These are phyloP conservation scores for Macrotis lagotis DNA, from an alignment of 2,113 vertebrate species.

Conservation along the genomic window DNA sequence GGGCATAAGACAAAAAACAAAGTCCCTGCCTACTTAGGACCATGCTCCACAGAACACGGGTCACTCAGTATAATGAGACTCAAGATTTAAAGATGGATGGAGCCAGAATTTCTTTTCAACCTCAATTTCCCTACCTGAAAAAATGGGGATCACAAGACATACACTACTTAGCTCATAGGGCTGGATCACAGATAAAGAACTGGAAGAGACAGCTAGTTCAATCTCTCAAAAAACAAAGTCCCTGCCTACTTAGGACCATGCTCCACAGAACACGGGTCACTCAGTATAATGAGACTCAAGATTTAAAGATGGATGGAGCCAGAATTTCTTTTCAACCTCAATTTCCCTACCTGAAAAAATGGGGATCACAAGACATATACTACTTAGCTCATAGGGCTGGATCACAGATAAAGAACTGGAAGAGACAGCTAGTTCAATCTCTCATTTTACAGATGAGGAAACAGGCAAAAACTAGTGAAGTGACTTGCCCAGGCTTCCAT, in stretches of 20 bases:
- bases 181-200: background rate
- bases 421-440: background rate
- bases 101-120: background rate
- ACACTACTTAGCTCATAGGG: background rate
- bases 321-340: background rate
- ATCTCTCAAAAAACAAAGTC: background rate
- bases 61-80: background rate
- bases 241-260: background rate
- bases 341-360: background rate
- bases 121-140: background rate
- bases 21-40: background rate
- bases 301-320: background rate
- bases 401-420: background rate
- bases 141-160: background rate
- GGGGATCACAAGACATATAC: background rate
- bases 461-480: background rate
- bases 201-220: background rate
- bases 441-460: background rate
- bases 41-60: background rate
- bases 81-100: background rate
- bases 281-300: background rate
- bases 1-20: background rate
- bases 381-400: background rate
- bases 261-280: background rate
- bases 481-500: background rate